Evolutionary conservation across 2,797 vertebrate species (phyloP).

Genomic region (Ctenosaura bakeri): DNA sequence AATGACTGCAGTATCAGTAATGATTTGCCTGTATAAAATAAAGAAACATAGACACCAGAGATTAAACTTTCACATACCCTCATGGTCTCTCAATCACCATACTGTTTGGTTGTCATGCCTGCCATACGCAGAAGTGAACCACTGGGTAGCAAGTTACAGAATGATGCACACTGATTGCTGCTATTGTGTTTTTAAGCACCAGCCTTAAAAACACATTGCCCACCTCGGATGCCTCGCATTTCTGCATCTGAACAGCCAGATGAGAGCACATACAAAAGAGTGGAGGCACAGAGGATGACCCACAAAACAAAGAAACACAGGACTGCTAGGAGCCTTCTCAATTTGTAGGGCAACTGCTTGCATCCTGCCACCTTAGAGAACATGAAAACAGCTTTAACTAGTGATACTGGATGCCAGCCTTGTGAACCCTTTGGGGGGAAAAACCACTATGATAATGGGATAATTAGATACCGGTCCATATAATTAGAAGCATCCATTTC

Average conservation of each 20-base stretch:
- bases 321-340: too few relatives aligned
- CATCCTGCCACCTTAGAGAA: too few relatives aligned
- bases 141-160: background rate
- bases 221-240: too few relatives aligned
- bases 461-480: background rate
- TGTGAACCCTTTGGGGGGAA: background rate
- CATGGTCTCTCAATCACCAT: background rate
- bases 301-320: too few relatives aligned
- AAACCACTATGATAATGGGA: background rate
- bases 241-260: too few relatives aligned
- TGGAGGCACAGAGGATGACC: too few relatives aligned
- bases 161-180: background rate
- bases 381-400: too few relatives aligned
- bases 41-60: background rate
- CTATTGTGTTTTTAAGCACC: too few relatives aligned
- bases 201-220: too few relatives aligned
- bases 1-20: background rate
- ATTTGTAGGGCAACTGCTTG: too few relatives aligned
- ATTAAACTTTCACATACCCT: background rate
- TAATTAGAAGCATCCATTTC: background rate
- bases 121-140: background rate
- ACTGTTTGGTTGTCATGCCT: background rate
- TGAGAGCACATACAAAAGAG: too few relatives aligned
- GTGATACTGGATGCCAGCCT: too few relatives aligned
- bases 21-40: background rate